Evolutionary conservation across 2,797 vertebrate species (phyloP), one percentile per base, ranked within the genome.

Genomic region (Etheostoma perlongum): DNA sequence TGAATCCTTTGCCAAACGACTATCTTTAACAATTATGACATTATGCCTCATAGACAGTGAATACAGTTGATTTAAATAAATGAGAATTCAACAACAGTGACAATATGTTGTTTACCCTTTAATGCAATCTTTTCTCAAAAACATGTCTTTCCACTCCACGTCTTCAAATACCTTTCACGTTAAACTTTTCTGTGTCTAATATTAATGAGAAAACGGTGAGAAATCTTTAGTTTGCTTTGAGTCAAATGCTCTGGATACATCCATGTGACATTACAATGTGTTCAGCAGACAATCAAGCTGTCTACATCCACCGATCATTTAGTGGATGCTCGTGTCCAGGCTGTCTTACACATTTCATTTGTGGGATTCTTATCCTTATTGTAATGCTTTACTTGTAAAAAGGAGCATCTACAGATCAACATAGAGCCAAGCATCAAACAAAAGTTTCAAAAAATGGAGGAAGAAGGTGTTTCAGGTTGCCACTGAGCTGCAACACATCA

Each of bases 131-230:
- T 85, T 74, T 82, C 69, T 78, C 61, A 72, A 81, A 85, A 84
- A 88, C 88, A 92, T 30, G 85, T 86, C 81, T 86, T 88, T 92
- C 88, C 84, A 87, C 84, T 89, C 73, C 88, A 84, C n/a, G 71
- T 87, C 68, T 82, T 89, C 71, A 82, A 85, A 81, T 89, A 85
- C 79, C 72, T 2, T 84, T 86, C 71, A 88, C 80, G 64, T 85
- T 65, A 46, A 85, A 81, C 66, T 72, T 75, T 74, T 74, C 72
- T 78, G 90, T 89, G 89, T 88, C 92, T 72, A 84, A 65, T 79
- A 82, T 76, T 83, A 63, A 84, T 67, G 71, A 85, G 70, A 58
- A 86, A 85, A 80, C 42, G 19, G 72, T 79, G 78, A 83, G 61
- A 69, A 82, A 72, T 75, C 63, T 67, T 77, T 67, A 44, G 42